Percentiles rank a stretch among this genome's conserved stretches.
These are phyloP conservation scores for Platalea minor DNA, from an alignment of 2,797 vertebrate species.

Conservation along the genomic window DNA sequence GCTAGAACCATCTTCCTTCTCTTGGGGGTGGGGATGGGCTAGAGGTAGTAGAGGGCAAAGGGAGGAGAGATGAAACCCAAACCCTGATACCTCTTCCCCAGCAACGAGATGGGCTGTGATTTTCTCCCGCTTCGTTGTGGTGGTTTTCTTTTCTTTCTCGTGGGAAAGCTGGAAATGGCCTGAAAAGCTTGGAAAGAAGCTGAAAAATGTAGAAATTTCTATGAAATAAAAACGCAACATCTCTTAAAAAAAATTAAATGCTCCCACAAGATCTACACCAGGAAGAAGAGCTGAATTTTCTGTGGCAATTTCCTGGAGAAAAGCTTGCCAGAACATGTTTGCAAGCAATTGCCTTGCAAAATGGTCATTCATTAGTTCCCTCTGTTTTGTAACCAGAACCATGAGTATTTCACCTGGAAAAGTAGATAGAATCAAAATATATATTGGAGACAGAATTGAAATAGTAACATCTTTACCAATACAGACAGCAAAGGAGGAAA, in stretches of 20 bases:
- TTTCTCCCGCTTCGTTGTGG: slow-evolving; percentile 39
- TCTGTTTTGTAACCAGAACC: neutral
- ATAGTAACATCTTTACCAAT: neutral
- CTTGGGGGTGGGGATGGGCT: neutral
- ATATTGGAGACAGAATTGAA: neutral
- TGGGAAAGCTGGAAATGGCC: slow-evolving; percentile 55
- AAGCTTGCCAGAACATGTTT: neutral
- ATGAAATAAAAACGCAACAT: neutral
- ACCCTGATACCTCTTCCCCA: slow-evolving; percentile 19
- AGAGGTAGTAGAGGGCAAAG: neutral
- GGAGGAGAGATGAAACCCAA: neutral
- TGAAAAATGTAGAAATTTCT: neutral
- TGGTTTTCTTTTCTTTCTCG: slow-evolving; percentile 55
- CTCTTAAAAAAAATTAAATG: neutral
- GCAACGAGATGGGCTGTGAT: slow-evolving; percentile 16
- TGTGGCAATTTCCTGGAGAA: neutral
- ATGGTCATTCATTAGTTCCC: neutral
- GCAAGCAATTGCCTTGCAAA: neutral
- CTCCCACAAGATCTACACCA: neutral
- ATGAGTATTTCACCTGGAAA: neutral
- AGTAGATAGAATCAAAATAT: neutral
- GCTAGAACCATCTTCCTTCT: slow-evolving; percentile 52
- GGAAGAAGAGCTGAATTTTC: neutral
- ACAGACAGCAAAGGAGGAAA: neutral
- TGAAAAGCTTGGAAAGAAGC: slow-evolving; percentile 14